Evolutionary conservation across 2,113 vertebrate genomes (phyloP).

Genomic region (Ptychochromis oligacanthus): DNA sequence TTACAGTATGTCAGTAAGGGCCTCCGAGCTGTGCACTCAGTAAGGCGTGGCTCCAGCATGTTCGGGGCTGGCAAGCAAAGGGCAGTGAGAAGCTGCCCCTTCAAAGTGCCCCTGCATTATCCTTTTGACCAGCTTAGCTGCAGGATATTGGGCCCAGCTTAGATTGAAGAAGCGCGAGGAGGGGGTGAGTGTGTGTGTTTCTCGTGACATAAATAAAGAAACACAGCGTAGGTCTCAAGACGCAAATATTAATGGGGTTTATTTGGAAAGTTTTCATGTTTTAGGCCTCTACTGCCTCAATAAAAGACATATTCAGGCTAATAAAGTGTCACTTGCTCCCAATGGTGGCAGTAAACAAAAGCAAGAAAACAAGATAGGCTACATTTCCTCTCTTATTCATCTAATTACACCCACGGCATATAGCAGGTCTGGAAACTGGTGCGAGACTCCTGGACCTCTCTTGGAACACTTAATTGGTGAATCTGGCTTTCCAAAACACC

Average conservation of each 20-base stretch:
- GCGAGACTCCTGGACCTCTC: conserved; percentile 31
- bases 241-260: conserved; percentile 57
- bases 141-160: conserved; percentile 45
- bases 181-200: background rate
- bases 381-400: conserved; percentile 32
- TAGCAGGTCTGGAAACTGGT: conserved; percentile 27
- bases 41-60: conserved; percentile 37
- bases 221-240: conserved; percentile 45
- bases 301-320: conserved; percentile 70
- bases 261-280: conserved; percentile 57
- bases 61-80: conserved; percentile 35
- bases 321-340: conserved; percentile 64
- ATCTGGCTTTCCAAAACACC: conserved; percentile 53
- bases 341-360: conserved; percentile 61
- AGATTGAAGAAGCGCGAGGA: conserved; percentile 4
- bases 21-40: conserved; percentile 56
- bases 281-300: conserved; percentile 1
- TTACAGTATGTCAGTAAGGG: conserved; percentile 39
- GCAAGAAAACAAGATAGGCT: conserved; percentile 28
- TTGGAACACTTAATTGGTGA: conserved; percentile 50
- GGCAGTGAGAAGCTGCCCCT: conserved; percentile 45
- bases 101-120: conserved; percentile 53
- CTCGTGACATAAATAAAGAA: conserved; percentile 52
- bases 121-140: conserved; percentile 57
- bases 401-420: conserved; percentile 16